Evolutionary conservation across 2,888 invertebrate genomes (phyloP).

Genomic region (Euzetes globulus): DNA sequence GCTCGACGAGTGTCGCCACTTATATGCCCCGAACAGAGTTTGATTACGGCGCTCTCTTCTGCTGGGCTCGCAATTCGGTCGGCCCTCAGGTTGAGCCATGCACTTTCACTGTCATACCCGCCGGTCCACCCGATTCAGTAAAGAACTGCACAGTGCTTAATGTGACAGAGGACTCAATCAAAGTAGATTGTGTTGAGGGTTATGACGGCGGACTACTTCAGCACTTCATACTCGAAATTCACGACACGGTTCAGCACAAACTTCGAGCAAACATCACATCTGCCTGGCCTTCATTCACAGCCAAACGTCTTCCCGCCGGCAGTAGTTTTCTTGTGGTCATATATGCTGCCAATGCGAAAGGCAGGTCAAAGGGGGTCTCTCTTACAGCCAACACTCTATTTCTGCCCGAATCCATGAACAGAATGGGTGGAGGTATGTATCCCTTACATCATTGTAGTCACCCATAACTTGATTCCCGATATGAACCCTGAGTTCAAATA

Average conservation of each 20-base stretch:
- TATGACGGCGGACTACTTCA: slow-evolving; percentile 85
- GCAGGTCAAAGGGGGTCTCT: slow-evolving; percentile 40
- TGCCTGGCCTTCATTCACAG: slow-evolving; percentile 39
- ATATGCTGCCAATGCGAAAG: slow-evolving; percentile 42
- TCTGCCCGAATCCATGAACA: slow-evolving; percentile 39
- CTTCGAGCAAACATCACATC: slow-evolving; percentile 39
- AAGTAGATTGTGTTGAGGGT: slow-evolving; percentile 76
- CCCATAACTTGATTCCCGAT: too few species aligned
- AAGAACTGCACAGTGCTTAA: slow-evolving; percentile 82
- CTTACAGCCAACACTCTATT: slow-evolving; percentile 39
- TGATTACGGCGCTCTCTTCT: slow-evolving; percentile 43
- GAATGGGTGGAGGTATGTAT: slow-evolving; percentile 40
- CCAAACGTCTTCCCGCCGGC: slow-evolving; percentile 40
- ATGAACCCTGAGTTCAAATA: too few species aligned
- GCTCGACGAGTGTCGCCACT: slow-evolving; percentile 39
- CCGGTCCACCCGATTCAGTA: slow-evolving; percentile 78
- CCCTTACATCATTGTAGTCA: too few species aligned
- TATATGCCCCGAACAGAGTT: slow-evolving; percentile 43
- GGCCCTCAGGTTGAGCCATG: slow-evolving; percentile 43
- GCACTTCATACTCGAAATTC: slow-evolving; percentile 69
- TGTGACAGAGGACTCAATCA: slow-evolving; percentile 72
- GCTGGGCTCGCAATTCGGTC: slow-evolving; percentile 43
- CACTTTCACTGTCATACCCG: slow-evolving; percentile 43
- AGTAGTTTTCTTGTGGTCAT: slow-evolving; percentile 40
- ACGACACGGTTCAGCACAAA: slow-evolving; percentile 39